Base-by-base conservation (phyloP, 2,797 vertebrate species). In the Odontamblyopus lacepedii region DNA sequence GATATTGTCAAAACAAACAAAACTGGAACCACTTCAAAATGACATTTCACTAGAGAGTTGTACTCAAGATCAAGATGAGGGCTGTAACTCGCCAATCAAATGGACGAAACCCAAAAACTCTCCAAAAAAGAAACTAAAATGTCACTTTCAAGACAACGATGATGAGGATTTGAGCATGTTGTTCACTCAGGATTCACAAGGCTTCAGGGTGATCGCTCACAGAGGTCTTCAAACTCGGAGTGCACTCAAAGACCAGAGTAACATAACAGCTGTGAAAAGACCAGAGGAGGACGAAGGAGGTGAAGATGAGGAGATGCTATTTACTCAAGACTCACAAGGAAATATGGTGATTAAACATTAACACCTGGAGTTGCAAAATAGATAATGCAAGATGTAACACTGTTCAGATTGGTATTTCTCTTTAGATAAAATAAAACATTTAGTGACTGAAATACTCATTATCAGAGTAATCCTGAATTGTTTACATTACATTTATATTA, bases 241-340 rank as follows among this genome's bases (percentile, higher is more conserved):
- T 70, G 88, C 90, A 16, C 69, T 85, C 15, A 84, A 78, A 84
- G 92, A 93, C 70, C 67, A 82, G 2, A 91, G 84, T 64, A 92
- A 92, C 35, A 6, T 72, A 0, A 50, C 41, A 15, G 53, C 69
- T 75, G 48, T 4, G 6, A 79, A 35, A 50, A 35, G 29, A 71
- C 23, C 69, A 19, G 50, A 76, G 60, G 84, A 82, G 3, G 83
- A 83, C 0, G 86, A 91, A 0, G 75, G 74, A 29, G 85, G 94
- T 0, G 85, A 75, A 29, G 85, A 94, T 0, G 85, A 95, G 0
- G 85, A 95, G 53, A 71, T 90, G 71, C 92, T 98, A 30, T 98
- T 99, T 86, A 98, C 97, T 0, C 95, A 98, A 86, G 97, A 99
- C 80, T 97, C 97, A 0, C 92, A 98, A 81, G 97, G 96, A 76